Percentiles rank a stretch among this genome's conserved stretches.
phyloP scores from a whole-genome alignment of 2,797 vertebrate genomes.

The Peromyscus attwateri region DNA sequence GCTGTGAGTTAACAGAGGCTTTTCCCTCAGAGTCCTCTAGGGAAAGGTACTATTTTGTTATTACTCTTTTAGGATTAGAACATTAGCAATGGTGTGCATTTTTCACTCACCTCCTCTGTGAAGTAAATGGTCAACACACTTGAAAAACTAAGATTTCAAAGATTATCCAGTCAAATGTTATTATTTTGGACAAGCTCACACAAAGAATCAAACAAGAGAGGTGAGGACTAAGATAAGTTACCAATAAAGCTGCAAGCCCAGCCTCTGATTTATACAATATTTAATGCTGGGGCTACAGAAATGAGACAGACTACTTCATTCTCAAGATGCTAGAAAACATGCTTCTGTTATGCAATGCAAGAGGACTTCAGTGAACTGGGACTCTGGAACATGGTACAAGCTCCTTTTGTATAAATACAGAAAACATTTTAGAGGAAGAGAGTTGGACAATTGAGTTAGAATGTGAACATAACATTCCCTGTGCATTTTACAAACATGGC shows the following conservation, averaged over 20 bases:
- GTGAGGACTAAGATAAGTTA: background rate
- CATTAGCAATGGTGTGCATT: background rate
- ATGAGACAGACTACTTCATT: background rate
- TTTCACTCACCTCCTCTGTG: background rate
- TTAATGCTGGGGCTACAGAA: background rate
- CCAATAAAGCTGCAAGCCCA: background rate
- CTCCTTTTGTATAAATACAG: background rate
- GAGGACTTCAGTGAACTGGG: background rate
- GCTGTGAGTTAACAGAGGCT: background rate
- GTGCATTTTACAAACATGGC: background rate
- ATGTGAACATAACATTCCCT: background rate
- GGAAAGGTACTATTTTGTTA: background rate
- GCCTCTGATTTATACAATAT: background rate
- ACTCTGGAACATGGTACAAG: background rate
- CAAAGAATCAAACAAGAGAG: background rate
- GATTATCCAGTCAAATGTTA: background rate
- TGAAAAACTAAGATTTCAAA: conserved; percentile 10
- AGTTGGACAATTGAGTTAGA: background rate
- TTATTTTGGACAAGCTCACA: background rate
- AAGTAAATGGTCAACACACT: background rate
- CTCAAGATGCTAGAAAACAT: background rate
- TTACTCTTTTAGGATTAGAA: background rate
- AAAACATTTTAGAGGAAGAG: background rate
- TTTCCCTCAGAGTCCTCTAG: background rate
- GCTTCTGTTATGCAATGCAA: background rate